These are phyloP conservation scores for Drosophila mojavensis DNA, from an alignment of 1,140 invertebrate species.

Conservation along the genomic window DNA sequence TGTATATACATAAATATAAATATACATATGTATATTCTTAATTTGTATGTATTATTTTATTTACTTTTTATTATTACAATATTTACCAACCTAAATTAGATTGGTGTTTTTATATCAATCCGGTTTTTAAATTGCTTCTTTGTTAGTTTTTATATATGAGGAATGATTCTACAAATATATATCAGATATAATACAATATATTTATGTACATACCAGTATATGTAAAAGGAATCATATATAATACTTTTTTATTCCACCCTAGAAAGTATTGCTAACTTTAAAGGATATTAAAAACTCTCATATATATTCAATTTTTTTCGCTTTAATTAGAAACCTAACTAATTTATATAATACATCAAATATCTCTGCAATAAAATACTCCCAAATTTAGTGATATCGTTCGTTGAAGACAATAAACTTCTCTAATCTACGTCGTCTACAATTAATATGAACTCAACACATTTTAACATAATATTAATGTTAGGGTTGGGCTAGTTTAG, in stretches of 20 bases:
- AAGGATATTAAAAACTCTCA: too few relatives aligned
- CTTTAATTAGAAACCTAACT: too few relatives aligned
- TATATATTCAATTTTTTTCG: too few relatives aligned
- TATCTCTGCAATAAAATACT: background rate
- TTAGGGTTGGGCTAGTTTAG: constrained; percentile 46
- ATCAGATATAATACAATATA: too few relatives aligned
- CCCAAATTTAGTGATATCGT: too few relatives aligned
- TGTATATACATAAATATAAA: background rate
- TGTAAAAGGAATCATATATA: too few relatives aligned
- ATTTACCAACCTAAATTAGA: background rate
- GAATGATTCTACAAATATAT: too few relatives aligned
- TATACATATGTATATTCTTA: background rate
- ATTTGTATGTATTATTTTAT: background rate
- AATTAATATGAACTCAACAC: constrained; percentile 9
- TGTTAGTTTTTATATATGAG: background rate
- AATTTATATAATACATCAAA: too few relatives aligned
- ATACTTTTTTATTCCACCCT: too few relatives aligned
- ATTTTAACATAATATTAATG: background rate
- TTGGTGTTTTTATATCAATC: background rate
- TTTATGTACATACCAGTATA: too few relatives aligned
- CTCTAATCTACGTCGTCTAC: background rate
- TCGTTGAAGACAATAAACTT: too few relatives aligned
- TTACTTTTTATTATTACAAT: background rate
- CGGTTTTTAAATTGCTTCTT: background rate
- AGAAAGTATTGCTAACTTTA: too few relatives aligned